These are phyloP conservation scores for Tetragnatha montana DNA, from an alignment of 2,888 invertebrate genomes.

Conservation along the genomic window DNA sequence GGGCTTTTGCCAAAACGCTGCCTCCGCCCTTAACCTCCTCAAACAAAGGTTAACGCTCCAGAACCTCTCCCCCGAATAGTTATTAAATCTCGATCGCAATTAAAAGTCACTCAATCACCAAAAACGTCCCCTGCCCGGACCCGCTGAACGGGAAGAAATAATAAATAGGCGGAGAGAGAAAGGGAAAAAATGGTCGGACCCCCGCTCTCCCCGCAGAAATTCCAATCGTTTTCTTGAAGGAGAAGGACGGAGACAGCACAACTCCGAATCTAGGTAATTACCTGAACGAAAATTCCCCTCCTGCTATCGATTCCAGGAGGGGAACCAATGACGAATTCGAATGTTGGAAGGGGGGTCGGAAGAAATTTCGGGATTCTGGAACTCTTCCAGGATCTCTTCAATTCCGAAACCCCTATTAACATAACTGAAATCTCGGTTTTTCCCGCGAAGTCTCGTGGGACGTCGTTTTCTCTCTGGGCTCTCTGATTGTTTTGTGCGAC, in stretches of 20 bases:
- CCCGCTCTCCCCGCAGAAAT: constrained; percentile 35
- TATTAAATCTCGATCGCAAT: constrained; percentile 49
- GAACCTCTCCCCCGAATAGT: constrained; percentile 22
- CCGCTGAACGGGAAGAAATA: constrained; percentile 14
- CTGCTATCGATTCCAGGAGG: constrained; percentile 39
- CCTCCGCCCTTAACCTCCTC: neutral
- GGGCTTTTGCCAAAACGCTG: neutral
- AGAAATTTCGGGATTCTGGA: constrained; percentile 42
- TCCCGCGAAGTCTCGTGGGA: constrained; percentile 28
- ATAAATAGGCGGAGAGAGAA: neutral
- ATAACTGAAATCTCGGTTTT: constrained; percentile 49
- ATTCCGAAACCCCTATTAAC: constrained; percentile 52
- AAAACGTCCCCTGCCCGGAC: neutral
- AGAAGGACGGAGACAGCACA: constrained; percentile 7
- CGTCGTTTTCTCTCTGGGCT: neutral
- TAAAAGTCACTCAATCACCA: constrained; percentile 46
- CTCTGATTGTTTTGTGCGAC: neutral
- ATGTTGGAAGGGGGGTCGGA: neutral
- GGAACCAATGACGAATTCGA: constrained; percentile 52
- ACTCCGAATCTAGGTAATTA: constrained; percentile 40
- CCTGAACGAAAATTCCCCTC: constrained; percentile 52
- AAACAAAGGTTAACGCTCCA: neutral
- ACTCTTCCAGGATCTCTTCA: constrained; percentile 5
- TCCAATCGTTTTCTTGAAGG: constrained; percentile 30
- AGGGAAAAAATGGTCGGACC: neutral